phyloP scores from a whole-genome alignment of 2,113 vertebrate species.

The Dermatemys mawii region DNA sequence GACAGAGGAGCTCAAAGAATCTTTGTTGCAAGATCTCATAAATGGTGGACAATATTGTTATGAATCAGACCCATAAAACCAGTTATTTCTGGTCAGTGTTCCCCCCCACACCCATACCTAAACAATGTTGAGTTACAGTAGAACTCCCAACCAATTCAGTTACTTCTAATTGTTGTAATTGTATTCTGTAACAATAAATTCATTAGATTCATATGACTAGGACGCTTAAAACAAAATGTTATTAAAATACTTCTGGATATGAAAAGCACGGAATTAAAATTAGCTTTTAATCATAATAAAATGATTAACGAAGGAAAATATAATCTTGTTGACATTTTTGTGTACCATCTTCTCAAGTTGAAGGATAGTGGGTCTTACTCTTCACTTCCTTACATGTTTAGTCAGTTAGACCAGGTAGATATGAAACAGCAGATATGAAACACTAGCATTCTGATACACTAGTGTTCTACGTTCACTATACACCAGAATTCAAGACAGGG shows the following conservation, averaged over 20 bases:
- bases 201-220: neutral
- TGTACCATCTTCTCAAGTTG: neutral
- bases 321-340: neutral
- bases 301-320: constrained; percentile 25
- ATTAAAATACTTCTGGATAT: constrained; percentile 21
- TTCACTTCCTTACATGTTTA: neutral
- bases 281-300: neutral
- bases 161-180: neutral
- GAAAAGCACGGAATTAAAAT: constrained; percentile 10
- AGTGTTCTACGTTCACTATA: neutral
- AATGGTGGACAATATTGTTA: neutral
- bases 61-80: neutral
- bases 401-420: neutral
- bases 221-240: neutral
- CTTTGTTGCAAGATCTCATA: neutral
- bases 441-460: neutral
- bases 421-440: neutral
- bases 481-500: neutral
- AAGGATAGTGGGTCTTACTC: neutral
- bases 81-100: neutral
- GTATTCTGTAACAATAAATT: neutral
- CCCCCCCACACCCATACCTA: neutral
- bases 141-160: neutral
- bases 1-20: neutral
- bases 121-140: neutral